Base-by-base conservation (phyloP, 2,888 invertebrate species). In the Nomada flava region DNA sequence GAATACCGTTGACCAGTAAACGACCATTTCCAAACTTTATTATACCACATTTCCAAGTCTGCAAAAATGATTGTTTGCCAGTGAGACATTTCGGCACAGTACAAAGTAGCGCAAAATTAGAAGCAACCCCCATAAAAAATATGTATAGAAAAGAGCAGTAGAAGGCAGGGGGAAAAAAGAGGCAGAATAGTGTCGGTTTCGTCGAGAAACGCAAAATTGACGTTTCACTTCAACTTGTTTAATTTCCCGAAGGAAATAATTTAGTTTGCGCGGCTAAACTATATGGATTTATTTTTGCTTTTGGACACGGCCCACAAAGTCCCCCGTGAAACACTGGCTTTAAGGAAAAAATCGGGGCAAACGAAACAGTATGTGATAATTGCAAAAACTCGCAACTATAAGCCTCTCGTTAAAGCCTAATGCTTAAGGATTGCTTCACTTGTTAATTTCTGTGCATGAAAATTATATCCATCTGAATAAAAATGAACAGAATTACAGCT, bases 171-270 rank as follows among this genome's bases (percentile, higher is more conserved):
- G 7, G 0, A 9, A 20, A 53, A 20, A 4, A 9, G 10, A 11
- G 36, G 11, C 10, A n/a, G 36, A 63, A 36, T 36, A 36, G 36
- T 36, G 36, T 36, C 36, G 36, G 36, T 36, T 9, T 53, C 57
- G 23, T 42, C 26, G 53, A 55, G 36, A 10, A 44, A 44, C 15
- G 26, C 26, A 26, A 44, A 55, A 64, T 72, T 72, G 53, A 72
- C 63, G 55, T 72, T 64, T 47, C 36, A 55, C 63, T 64, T 29
- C 44, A 55, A 55, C 55, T 20, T 29, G 53, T n/a, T 63, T 63
- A 72, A 72, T 72, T 72, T 72, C 72, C 63, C 55, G 72, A 2
- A 72, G 72, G 72, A 72, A 72, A 72, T 72, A 72, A 64, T 55
- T 63, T 63, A 63, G 63, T 63, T 63, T 42, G 42, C 53, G 53